phyloP scores from a whole-genome alignment of 1,140 invertebrate genomes.

The Bilobella aurantiaca region DNA sequence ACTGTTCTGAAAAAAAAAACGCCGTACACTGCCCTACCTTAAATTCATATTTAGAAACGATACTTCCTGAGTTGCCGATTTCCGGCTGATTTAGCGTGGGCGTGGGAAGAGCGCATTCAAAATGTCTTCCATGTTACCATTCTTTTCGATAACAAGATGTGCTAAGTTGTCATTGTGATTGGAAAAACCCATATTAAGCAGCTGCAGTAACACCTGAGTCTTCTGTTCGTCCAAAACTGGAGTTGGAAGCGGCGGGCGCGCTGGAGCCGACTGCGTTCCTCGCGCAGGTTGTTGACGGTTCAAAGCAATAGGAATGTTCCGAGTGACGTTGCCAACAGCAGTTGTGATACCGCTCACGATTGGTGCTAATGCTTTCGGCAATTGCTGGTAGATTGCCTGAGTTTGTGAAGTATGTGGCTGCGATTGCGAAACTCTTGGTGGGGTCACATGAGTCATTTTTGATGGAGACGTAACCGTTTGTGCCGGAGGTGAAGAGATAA shows the following conservation, averaged over 20 bases:
- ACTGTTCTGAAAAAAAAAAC: too few species aligned
- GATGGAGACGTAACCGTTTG: too few species aligned
- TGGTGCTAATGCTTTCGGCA: too few species aligned
- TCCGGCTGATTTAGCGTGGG: too few species aligned
- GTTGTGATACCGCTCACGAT: slow-evolving; percentile 14
- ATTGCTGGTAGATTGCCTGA: too few species aligned
- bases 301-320: slow-evolving; percentile 17
- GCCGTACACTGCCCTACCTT: too few species aligned
- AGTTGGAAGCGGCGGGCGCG: not conserved
- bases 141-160: slow-evolving; percentile 27
- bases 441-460: too few species aligned
- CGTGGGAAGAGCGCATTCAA: slow-evolving; percentile 29
- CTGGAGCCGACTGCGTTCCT: not conserved
- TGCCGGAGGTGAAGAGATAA: not conserved
- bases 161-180: slow-evolving; percentile 30
- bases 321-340: slow-evolving; percentile 20
- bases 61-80: too few species aligned
- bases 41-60: too few species aligned
- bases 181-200: slow-evolving; percentile 32
- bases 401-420: too few species aligned
- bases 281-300: not conserved
- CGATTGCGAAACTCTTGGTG: too few species aligned
- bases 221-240: slow-evolving; percentile 14
- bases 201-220: slow-evolving; percentile 22
- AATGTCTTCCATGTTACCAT: slow-evolving; percentile 31